Percentiles rank a stretch among this genome's conserved stretches.
Evolutionary conservation across 2,797 vertebrate genomes (phyloP).

Genomic region (Onychomys arenicola): DNA sequence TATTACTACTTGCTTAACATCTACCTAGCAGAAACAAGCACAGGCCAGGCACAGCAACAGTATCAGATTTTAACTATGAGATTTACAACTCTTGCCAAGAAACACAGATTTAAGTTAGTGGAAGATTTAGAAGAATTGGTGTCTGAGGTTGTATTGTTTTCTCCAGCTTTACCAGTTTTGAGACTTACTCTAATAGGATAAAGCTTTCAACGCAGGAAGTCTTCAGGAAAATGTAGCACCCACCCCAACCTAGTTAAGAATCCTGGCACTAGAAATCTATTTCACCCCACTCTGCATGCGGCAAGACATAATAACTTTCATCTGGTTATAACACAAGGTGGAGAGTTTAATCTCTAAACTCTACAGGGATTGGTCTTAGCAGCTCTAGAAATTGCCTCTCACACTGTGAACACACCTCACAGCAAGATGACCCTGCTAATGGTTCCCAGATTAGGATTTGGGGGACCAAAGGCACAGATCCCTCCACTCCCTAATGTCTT

Average conservation of each 20-base stretch:
- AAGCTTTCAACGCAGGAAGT: conserved; percentile 64
- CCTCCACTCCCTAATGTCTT: conserved; percentile 59
- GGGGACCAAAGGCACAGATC: conserved; percentile 52
- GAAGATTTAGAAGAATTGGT: conserved; percentile 57
- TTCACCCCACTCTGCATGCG: conserved; percentile 70
- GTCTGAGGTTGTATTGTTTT: conserved; percentile 59
- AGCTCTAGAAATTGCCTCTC: conserved; percentile 79
- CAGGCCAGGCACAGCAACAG: conserved; percentile 27
- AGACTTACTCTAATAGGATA: conserved; percentile 71
- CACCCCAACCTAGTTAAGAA: conserved; percentile 73
- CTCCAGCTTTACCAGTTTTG: conserved; percentile 64
- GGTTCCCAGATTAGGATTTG: conserved; percentile 79
- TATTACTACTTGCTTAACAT: conserved; percentile 17
- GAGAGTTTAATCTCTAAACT: conserved; percentile 82
- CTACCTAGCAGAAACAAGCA: conserved; percentile 46
- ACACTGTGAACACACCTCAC: conserved; percentile 62
- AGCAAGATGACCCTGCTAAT: conserved; percentile 75
- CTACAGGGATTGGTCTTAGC: conserved; percentile 80
- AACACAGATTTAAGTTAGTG: conserved; percentile 60
- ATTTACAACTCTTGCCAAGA: conserved; percentile 66
- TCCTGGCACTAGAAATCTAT: conserved; percentile 71
- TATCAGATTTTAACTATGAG: conserved; percentile 56
- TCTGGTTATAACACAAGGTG: conserved; percentile 77
- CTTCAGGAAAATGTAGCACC: conserved; percentile 64
- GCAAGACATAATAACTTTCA: conserved; percentile 79